Percentiles rank a stretch among this genome's conserved stretches.
These are phyloP conservation scores for Xerus inauris DNA, from an alignment of 2,113 vertebrate genomes.

Conservation along the genomic window DNA sequence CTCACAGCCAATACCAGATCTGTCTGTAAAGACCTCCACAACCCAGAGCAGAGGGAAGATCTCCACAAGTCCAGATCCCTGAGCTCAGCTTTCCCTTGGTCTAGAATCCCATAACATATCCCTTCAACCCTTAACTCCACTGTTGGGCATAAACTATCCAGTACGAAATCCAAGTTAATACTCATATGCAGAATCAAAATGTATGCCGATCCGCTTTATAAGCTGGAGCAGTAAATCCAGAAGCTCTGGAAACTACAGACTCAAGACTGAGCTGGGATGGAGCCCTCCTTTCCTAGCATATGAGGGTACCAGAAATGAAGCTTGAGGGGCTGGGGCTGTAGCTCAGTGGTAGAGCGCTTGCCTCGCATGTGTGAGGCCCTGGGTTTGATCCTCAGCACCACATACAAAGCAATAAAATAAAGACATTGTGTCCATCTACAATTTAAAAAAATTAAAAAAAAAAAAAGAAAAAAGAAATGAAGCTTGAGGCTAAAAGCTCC, in stretches of 20 bases:
- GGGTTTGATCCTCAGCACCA: too few relatives aligned
- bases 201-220: neutral
- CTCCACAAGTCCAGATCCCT: neutral
- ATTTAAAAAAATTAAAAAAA: too few relatives aligned
- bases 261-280: neutral
- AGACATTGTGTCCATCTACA: too few relatives aligned
- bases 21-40: neutral
- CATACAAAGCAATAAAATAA: too few relatives aligned
- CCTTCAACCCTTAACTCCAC: neutral
- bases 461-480: too few relatives aligned
- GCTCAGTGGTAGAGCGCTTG: too few relatives aligned
- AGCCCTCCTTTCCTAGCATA: neutral
- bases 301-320: neutral
- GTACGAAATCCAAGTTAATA: neutral
- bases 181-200: neutral
- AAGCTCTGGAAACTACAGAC: neutral
- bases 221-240: neutral
- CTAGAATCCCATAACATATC: neutral
- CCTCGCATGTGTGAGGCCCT: too few relatives aligned
- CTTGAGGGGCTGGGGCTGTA: too few relatives aligned
- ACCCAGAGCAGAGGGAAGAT: fast-evolving
- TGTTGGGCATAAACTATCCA: neutral
- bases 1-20: neutral
- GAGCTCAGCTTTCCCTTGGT: neutral
- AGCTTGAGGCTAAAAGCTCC: neutral